Base-by-base conservation (phyloP, 2,113 vertebrate species). In the Pelecanoides urinatrix region DNA sequence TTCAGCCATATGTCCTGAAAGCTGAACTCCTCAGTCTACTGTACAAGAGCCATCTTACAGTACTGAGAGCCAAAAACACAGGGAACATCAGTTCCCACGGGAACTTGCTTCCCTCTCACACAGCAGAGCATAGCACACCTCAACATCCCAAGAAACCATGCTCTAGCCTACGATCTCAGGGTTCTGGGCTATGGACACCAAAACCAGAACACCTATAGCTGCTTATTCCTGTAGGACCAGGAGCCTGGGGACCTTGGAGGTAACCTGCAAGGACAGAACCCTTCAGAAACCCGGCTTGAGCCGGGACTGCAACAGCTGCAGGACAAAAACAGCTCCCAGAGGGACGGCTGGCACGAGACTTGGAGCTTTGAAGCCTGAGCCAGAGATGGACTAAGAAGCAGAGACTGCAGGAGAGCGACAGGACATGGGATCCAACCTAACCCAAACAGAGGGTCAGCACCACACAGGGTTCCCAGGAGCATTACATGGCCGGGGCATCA, bases 281-380 rank as follows among this genome's bases (percentile, higher is more conserved):
- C 67, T 79, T 68, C 67, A 71, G n/a, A 74, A 78, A 26, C 9
- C 40, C 7, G 4, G 66, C 22, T 11, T 62, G 59, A 93, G 65
- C 52, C 1, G 2, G 40, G 26, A 55, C 13, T 88, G 44, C 58
- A 86, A 56, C 62, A 95, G 76, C 84, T 87, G 56, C 55, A 91
- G 65, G 80, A 91, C 77, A 84, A 87, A 94, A 97, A 66, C 72
- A 91, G 76, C 76, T 92, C 72, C 76, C 73, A 70, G n/a, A 77
- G 47, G 32, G 63, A 70, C 4, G 4, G 38, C 63, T 70, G 59
- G 42, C 58, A 83, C 0, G 1, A 78, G n/a, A 45, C 45, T 29
- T 2, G 4, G 53, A 73, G 72, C 79, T 96, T 73, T 94, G 92
- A 86, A 92, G 50, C 42, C 63, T 29, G 25, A 80, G 72, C 49